Evolutionary conservation across 2,797 vertebrate genomes (phyloP).

Genomic region (Mormyrus proboscirostris): DNA sequence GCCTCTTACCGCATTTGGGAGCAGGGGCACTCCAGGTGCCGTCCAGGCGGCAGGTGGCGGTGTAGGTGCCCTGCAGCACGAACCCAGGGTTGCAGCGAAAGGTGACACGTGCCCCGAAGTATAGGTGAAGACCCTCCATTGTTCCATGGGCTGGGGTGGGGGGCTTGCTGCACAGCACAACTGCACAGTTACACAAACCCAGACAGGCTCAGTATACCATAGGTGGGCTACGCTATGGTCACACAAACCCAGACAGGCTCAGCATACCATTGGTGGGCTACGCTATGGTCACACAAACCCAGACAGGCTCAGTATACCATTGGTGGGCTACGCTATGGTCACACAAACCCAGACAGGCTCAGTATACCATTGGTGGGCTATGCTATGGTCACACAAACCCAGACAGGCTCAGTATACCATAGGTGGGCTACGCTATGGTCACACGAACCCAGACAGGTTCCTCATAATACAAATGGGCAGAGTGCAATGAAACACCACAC

Average conservation of each 20-base stretch:
- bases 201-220: conserved; percentile 36
- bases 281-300: not conserved
- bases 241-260: not conserved
- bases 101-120: conserved; percentile 70
- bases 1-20: conserved; percentile 74
- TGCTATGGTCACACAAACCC: too few species aligned
- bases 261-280: not conserved
- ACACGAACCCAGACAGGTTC: conserved; percentile 16
- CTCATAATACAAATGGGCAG: too few species aligned
- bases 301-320: not conserved
- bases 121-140: conserved; percentile 70
- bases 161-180: conserved; percentile 79
- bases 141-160: conserved; percentile 70
- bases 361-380: too few species aligned
- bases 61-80: conserved; percentile 61
- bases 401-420: not conserved
- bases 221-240: not conserved
- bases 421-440: too few species aligned
- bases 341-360: not conserved
- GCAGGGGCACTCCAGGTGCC: conserved; percentile 68
- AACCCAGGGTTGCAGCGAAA: conserved; percentile 75
- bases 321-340: too few species aligned
- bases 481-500: not conserved
- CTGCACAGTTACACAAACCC: conserved; percentile 66
- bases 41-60: conserved; percentile 70